Base-by-base conservation (phyloP, 2,888 invertebrate genomes). In the Sisyra terminalis region DNA sequence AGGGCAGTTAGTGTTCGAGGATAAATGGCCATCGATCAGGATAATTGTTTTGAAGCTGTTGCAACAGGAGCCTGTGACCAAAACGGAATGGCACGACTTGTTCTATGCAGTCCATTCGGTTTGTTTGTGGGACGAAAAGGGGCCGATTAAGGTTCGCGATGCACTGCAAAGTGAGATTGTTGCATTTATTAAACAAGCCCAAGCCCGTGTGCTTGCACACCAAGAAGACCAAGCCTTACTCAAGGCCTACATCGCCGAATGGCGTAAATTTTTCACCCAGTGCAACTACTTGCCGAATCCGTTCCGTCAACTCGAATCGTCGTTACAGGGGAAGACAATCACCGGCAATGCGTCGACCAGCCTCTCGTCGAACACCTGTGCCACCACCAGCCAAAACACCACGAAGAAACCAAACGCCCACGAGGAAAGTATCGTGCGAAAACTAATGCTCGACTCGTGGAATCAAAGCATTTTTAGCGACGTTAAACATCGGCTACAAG, bases 401-500 rank as follows among this genome's bases (percentile, higher is more conserved):
- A 51, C 57, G 47, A 48, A 55, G 66, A 67, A 70, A 71, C 69
- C 67, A 65, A 62, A 58, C 59, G 61, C 70, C 67, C 63, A 70
- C 47, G 93, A 93, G 51, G 93, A 93, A 55, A 89, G 88, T 63
- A 79, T 93, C 53, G 93, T 96, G 40, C 74, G 92, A 9, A 75
- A 96, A 75, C 65, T 96, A 46, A 98, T 98, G 98, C 69, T 98
- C 48, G 94, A 96, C 61, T 90, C 88, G 46, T 98, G 98, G 98
- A 96, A 97, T 66, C 83, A 86, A 58, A 88, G 86, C 59, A 97
- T 98, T 56, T 98, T 98, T 64, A 76, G 79, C 59, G 87, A 90
- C 59, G 94, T 98, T 50, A 94, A 94, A 60, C 82, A 88, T 57
- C 75, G 89, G 49, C 66, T 92, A 39, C 90, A 93, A 62, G 84